These are phyloP conservation scores for Phyllostomus hastatus DNA, from an alignment of 2,113 vertebrate genomes.

Conservation along the genomic window DNA sequence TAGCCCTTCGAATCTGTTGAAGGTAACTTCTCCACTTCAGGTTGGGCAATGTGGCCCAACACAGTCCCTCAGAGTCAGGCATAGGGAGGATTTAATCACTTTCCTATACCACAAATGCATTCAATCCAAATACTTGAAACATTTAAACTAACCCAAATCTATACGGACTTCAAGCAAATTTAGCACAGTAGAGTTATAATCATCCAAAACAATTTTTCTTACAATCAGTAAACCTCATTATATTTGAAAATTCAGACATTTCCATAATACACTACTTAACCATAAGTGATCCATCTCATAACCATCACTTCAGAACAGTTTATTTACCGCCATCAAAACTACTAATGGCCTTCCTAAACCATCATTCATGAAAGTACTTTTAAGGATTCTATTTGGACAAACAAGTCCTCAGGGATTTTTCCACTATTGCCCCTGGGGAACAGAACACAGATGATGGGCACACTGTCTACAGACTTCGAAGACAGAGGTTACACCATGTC, in stretches of 20 bases:
- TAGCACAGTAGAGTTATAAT: background rate
- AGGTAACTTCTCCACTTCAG: background rate
- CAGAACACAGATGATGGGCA: background rate
- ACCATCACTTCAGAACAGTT: background rate
- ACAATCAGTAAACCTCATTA: background rate
- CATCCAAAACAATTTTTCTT: background rate
- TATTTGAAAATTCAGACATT: conserved; percentile 30
- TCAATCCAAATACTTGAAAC: background rate
- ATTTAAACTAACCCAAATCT: background rate
- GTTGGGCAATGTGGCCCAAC: background rate
- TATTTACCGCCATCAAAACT: background rate
- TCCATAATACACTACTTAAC: background rate
- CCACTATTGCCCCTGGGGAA: background rate
- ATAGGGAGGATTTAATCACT: background rate
- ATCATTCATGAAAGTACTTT: background rate
- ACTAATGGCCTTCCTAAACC: background rate
- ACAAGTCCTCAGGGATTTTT: background rate
- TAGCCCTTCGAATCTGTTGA: background rate
- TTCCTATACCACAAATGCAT: background rate
- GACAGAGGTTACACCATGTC: background rate
- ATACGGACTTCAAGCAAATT: background rate
- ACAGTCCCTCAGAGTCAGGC: background rate
- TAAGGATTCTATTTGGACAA: background rate
- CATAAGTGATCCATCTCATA: background rate
- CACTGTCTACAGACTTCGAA: background rate